phyloP scores from a whole-genome alignment of 2,113 vertebrate species.

The Chaetodon auriga region DNA sequence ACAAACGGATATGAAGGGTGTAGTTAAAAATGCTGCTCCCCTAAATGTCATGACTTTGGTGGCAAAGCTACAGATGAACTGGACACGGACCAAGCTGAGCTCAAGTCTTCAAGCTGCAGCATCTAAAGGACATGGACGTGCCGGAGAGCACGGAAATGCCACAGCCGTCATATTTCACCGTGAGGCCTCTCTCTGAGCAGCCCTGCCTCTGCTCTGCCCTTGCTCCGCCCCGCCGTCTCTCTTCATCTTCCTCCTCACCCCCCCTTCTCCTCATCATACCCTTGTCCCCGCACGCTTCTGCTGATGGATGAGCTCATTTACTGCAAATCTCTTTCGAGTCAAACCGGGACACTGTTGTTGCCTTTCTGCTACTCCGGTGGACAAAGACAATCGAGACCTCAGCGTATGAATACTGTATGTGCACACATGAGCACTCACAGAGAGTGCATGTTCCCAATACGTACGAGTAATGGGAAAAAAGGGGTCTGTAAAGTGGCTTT shows the following conservation, averaged over 20 bases:
- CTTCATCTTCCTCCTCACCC: conserved; percentile 52
- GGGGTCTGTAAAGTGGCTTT: not conserved
- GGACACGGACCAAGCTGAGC: not conserved
- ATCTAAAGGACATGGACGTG: conserved; percentile 37
- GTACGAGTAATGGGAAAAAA: conserved; percentile 4
- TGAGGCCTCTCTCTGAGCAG: conserved; percentile 8
- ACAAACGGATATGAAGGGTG: not conserved
- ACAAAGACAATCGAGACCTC: conserved; percentile 38
- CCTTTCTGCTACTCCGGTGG: conserved; percentile 46
- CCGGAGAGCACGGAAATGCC: conserved; percentile 40
- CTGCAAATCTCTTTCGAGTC: conserved; percentile 69
- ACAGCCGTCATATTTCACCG: conserved; percentile 52
- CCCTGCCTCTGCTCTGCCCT: conserved; percentile 19
- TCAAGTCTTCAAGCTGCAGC: conserved; percentile 17
- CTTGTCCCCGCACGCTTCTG: conserved; percentile 48
- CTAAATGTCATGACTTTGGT: conserved; percentile 10
- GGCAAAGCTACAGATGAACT: conserved; percentile 9
- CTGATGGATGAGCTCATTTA: conserved; percentile 83
- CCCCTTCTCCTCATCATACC: conserved; percentile 51
- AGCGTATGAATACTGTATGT: conserved; percentile 12
- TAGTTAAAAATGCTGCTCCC: not conserved
- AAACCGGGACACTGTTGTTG: conserved; percentile 55
- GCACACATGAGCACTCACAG: not conserved
- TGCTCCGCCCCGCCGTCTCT: conserved; percentile 17
- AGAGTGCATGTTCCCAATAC: conserved; percentile 4